Evolutionary conservation across 2,888 invertebrate species (phyloP), one percentile per base, ranked within the genome.

Genomic region (Trichogramma evanescens): DNA sequence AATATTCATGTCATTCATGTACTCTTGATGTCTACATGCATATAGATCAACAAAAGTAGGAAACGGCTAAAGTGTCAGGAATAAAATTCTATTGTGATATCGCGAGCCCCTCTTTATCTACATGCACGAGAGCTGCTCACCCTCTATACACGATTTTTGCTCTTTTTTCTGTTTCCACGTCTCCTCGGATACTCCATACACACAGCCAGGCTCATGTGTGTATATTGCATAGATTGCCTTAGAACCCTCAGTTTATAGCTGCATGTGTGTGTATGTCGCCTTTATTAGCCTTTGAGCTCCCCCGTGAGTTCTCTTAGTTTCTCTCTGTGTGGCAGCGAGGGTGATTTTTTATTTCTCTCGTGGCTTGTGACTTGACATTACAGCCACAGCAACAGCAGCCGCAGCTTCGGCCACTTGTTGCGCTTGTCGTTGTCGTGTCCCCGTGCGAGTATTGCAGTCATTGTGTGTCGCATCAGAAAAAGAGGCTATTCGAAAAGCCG

Each of bases 331-430:
- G 13, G 5, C 6, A 64, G 50, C 55, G 65, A 72, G 76, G 75
- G 71, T 73, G 74, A 72, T 73, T 77, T 77, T 77, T 75, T 75
- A 74, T 76, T 76, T 76, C 74, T 72, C 72, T 67, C 72, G 13
- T 13, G 13, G 13, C 13, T 13, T 13, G 13, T 13, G 70, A 70
- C 75, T 77, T 76, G 72, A 74, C 75, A 73, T 74, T 67, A 68
- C 69, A 65, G 64, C 65, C 65, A 50, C 42, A 55, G 57, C 62
- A 58, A 58, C 13, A 13, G 13, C 13, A 13, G 13, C 13, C 1
- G 13, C 13, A 13, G 13, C 13, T 63, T 54, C 58, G 67, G 56
- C 72, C 73, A 72, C 74, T 74, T 74, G 71, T 75, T 73, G 73
- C 74, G 66, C 62, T 13, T 9, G 10, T 26, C 42, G 50, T 46